Conservation (phyloP, 2,888 invertebrate species). For the Himalopsyche japonica region DNA sequence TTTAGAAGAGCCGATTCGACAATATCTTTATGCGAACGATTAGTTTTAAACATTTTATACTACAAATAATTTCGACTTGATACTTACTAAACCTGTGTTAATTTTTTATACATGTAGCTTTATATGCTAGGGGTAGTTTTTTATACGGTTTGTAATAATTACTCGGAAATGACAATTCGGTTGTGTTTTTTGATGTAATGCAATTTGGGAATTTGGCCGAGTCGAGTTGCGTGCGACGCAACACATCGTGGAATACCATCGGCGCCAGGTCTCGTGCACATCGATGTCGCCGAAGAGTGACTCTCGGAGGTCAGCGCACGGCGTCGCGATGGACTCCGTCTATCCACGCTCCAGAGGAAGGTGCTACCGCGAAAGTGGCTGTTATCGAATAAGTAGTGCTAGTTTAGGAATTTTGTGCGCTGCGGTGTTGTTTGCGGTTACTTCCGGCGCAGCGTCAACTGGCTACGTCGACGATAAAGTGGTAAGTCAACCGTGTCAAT, state of each 20-base stretch:
- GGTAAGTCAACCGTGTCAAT: constrained; percentile 3
- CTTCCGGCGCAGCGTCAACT: neutral
- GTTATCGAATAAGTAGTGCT: neutral
- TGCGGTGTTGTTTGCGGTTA: neutral
- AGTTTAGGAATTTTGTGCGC: neutral
- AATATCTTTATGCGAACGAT: neutral
- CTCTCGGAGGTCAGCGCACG: neutral
- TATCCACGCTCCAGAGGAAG: neutral
- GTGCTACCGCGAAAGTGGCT: neutral
- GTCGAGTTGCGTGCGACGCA: neutral
- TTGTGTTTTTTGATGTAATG: neutral
- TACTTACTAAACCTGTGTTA: neutral
- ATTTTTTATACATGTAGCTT: neutral
- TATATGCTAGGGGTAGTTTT: neutral
- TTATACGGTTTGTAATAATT: neutral
- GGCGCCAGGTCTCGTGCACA: neutral
- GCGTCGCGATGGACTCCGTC: neutral
- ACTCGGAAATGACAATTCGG: neutral
- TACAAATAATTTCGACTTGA: neutral
- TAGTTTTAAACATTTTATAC: neutral
- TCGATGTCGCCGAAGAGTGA: neutral
- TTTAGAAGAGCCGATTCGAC: neutral
- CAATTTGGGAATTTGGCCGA: neutral
- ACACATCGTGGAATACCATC: neutral
- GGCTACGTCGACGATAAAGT: constrained; percentile 19